Evolutionary conservation across 2,797 vertebrate genomes (phyloP), one percentile per base, ranked within the genome.

Genomic region (Allobates femoralis): DNA sequence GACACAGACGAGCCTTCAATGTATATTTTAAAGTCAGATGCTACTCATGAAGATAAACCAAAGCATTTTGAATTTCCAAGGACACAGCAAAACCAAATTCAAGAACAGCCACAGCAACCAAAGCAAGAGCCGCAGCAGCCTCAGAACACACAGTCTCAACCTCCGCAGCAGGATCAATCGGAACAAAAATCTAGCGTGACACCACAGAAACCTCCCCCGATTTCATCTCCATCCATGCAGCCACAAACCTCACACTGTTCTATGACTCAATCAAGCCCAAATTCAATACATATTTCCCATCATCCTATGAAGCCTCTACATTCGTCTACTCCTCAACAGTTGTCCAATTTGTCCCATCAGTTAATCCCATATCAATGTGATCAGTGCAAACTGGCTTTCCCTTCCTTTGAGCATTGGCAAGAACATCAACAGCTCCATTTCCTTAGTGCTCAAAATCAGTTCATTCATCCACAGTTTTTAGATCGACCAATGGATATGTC

Each of bases 381-480:
- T 92, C 98, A 99, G 93, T 99, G 98, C 91, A 99, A 99, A 90
- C 93, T 99, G 90, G 98, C 96, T 5, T 99, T 99, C 89, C 98
- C 98, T 34, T 99, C 98, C 0, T 99, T 99, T 79, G 98, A 99
- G 90, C 98, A 99, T 92, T 99, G 98, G 98, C 98, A 99, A 90
- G 98, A 99, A 91, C 98, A 99, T 93, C 98, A 99, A 94, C 98
- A 99, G 90, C 96, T 99, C 86, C 98, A 99, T 92, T 99, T 99
- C 91, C 93, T 99, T 89, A 98, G 98, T 86, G 96, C 98, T 64
- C 98, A 99, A 93, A 99, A 97, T 92, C 98, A 99, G 90, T 99
- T 99, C 92, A 97, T 99, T 91, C 98, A 99, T 90, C 98, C 98
- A 1, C 98, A 98, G 28, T 99, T 99, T 91, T 91, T 99, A 85